Conservation (phyloP, 1,140 invertebrate species). For the Sycobia sp. region DNA sequence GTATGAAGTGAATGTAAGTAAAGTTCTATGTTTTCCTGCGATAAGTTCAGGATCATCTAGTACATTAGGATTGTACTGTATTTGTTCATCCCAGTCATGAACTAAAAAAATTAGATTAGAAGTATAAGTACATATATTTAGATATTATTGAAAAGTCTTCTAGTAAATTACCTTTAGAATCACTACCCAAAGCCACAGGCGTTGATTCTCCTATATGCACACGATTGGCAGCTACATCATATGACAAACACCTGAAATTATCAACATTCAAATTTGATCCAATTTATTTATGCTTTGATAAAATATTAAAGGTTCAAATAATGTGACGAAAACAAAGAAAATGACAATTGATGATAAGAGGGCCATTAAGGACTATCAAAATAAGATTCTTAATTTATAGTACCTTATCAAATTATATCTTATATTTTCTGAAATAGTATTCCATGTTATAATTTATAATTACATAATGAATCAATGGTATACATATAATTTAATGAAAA, state of each 20-base stretch:
- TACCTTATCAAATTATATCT: no score
- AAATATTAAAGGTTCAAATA: background rate
- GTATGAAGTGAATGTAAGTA: slow-evolving; percentile 94
- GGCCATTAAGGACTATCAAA: no score
- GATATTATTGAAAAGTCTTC: no score
- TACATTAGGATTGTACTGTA: slow-evolving; percentile 84
- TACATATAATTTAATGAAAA: no score
- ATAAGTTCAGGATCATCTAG: slow-evolving; percentile 95
- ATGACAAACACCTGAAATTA: slow-evolving; percentile 75
- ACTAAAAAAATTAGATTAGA: no score
- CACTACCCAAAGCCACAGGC: slow-evolving; percentile 63
- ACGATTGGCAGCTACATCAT: slow-evolving; percentile 70
- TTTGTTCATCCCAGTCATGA: slow-evolving; percentile 60
- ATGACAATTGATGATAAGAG: background rate
- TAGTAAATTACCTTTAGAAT: slow-evolving; percentile 63
- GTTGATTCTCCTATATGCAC: slow-evolving; percentile 65
- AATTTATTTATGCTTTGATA: background rate
- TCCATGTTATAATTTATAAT: no score
- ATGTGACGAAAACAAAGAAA: background rate
- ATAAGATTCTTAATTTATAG: no score
- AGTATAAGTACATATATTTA: no score
- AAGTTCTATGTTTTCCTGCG: slow-evolving; percentile 91
- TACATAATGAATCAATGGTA: no score
- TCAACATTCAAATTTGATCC: background rate
- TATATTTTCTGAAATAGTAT: no score